Base-by-base conservation (phyloP, 1,140 invertebrate genomes). In the Galendromus occidentalis region DNA sequence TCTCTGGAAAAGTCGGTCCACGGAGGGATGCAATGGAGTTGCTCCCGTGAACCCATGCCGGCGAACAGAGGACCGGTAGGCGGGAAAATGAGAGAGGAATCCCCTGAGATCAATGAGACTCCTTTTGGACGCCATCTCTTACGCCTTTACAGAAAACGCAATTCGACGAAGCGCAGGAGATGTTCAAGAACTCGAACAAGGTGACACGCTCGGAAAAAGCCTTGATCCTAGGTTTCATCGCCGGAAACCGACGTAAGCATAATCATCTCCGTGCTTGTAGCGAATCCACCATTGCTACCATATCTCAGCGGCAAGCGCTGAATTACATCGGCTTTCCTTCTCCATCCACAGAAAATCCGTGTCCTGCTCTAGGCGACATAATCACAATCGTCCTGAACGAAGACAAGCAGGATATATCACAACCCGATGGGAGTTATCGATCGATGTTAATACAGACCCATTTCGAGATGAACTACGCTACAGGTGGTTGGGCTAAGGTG, bases 171-270 rank as follows among this genome's bases (percentile, higher is more conserved):
- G 92, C 92, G 1, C 91, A 95, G 76, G 90, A 96, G 75, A 95
- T 96, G 88, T 97, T 97, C 79, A 81, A 85, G 66, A 92, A 86
- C 69, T 91, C 91, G 30, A 96, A 96, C 74, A 86, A 88, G 76
- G 90, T 96, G 44, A 95, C 91, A 0, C 77, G 92, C 69, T 91
- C 91, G 1, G 92, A 97, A 71, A 97, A 97, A 74, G 91, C 92
- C 42, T 84, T 96, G 39, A 98, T 98, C 73, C 80, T 98, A 25
- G 91, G 92, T 68, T 98, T 98, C 72, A 96, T 98, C 89, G 92
- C 92, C 69, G 93, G 93, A 1, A 88, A 88, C 6, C 82, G 89
- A 79, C 87, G 87, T 88, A 78, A 72, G 70, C 71, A 65, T 68
- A 59, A n/a, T n/a, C n/a, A n/a, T 41, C 67, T 41, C 18, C 12